These are phyloP conservation scores for Zoanthus sansibaricus DNA, from an alignment of 92 coral and sea anemone species.

Conservation along the genomic window DNA sequence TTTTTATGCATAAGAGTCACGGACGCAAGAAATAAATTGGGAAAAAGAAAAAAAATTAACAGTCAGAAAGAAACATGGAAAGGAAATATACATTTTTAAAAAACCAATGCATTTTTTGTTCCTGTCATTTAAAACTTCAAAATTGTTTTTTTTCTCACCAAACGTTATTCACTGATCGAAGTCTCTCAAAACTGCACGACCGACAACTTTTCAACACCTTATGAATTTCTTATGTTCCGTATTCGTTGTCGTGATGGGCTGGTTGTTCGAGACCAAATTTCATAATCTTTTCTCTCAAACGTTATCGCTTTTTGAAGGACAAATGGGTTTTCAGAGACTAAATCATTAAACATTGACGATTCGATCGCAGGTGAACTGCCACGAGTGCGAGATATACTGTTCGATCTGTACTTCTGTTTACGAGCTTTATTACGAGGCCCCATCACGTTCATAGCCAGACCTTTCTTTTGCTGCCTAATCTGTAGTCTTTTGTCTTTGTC, in stretches of 20 bases:
- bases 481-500: not conserved
- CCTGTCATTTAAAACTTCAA: too few relatives aligned
- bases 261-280: slow-evolving; percentile 26
- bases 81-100: too few relatives aligned
- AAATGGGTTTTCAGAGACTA: not conserved
- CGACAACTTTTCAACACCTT: too few relatives aligned
- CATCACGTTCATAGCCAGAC: not conserved
- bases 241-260: not conserved
- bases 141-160: too few relatives aligned
- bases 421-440: not conserved
- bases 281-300: slow-evolving; percentile 22
- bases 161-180: too few relatives aligned
- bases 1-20: too few relatives aligned
- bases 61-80: too few relatives aligned
- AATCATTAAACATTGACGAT: slow-evolving; percentile 7
- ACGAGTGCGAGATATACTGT: not conserved
- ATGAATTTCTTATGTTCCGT: too few relatives aligned
- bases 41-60: too few relatives aligned
- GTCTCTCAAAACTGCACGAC: too few relatives aligned
- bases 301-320: slow-evolving; percentile 10
- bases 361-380: not conserved
- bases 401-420: not conserved
- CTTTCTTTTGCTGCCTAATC: not conserved
- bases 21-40: too few relatives aligned
- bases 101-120: too few relatives aligned